A percentile compares a stretch with the other conserved stretches of the same genome.
phyloP scores from a whole-genome alignment of 2,888 invertebrate species.

The Idaea straminata region DNA sequence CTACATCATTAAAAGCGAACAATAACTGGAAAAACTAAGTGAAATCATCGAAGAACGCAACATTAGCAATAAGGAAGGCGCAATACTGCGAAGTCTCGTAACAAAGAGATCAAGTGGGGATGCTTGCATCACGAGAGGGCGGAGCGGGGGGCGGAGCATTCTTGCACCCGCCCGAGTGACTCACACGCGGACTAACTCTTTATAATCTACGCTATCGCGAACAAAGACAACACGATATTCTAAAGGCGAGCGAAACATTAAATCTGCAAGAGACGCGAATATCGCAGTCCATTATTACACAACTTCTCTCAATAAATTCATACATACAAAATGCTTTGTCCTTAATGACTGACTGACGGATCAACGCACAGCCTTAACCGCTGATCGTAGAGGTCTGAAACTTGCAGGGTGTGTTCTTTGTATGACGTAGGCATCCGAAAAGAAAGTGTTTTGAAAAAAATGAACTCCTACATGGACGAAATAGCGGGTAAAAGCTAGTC shows the following conservation, averaged over 20 bases:
- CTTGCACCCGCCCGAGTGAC: conserved; percentile 33
- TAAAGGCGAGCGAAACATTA: conserved; percentile 39
- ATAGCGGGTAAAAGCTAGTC: not conserved
- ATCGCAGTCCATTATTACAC: not conserved
- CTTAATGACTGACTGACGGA: too few species aligned
- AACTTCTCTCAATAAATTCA: not conserved
- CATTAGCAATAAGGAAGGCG: not conserved
- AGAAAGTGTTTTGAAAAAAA: too few species aligned
- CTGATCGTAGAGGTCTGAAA: too few species aligned
- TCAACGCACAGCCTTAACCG: too few species aligned
- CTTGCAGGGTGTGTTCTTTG: too few species aligned
- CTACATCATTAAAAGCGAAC: not conserved
- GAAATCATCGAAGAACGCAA: not conserved
- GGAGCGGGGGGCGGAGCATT: conserved; percentile 26
- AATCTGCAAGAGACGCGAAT: not conserved
- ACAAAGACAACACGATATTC: conserved; percentile 35
- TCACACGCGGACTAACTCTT: conserved; percentile 23
- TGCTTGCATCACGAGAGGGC: conserved; percentile 19
- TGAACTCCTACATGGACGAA: not conserved
- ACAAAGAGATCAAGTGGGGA: not conserved
- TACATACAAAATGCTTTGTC: too few species aligned
- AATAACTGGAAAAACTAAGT: not conserved
- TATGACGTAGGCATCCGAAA: too few species aligned
- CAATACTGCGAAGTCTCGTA: not conserved
- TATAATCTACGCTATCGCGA: conserved; percentile 22